phyloP scores from a whole-genome alignment of 64 coral and sea anemone species.

The Stichodactyla helianthus region DNA sequence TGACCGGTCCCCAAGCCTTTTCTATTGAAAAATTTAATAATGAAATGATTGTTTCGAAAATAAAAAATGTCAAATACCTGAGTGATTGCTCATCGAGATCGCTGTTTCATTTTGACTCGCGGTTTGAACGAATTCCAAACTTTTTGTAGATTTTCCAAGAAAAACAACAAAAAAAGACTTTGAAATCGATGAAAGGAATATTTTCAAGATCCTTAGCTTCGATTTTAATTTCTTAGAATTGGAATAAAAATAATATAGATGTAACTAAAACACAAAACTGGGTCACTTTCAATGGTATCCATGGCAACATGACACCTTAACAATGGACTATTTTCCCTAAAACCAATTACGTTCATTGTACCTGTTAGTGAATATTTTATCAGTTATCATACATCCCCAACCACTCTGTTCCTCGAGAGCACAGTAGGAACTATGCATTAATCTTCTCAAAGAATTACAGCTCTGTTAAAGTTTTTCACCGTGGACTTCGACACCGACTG shows the following conservation, averaged over 20 bases:
- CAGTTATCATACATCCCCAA: neutral
- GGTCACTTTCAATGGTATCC: neutral
- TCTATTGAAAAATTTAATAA: neutral
- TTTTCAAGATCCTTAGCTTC: neutral
- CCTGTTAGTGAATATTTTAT: neutral
- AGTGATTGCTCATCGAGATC: neutral
- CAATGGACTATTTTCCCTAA: neutral
- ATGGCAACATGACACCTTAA: neutral
- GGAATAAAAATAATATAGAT: neutral
- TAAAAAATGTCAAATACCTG: neutral
- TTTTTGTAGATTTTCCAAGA: neutral
- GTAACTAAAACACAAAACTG: neutral
- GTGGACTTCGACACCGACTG: neutral
- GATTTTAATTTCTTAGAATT: neutral
- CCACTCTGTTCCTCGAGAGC: neutral
- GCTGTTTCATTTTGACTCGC: neutral
- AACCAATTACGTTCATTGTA: neutral
- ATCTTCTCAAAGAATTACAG: neutral
- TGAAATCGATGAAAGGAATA: neutral
- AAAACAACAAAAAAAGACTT: neutral
- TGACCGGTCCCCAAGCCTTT: neutral
- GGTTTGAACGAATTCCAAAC: neutral
- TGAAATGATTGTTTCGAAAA: neutral
- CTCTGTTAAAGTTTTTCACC: neutral
- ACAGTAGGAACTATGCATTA: neutral